Evolutionary conservation across 35 echinoderm and acorn worm genomes (phyloP).

Genomic region (Lytechinus pictus): DNA sequence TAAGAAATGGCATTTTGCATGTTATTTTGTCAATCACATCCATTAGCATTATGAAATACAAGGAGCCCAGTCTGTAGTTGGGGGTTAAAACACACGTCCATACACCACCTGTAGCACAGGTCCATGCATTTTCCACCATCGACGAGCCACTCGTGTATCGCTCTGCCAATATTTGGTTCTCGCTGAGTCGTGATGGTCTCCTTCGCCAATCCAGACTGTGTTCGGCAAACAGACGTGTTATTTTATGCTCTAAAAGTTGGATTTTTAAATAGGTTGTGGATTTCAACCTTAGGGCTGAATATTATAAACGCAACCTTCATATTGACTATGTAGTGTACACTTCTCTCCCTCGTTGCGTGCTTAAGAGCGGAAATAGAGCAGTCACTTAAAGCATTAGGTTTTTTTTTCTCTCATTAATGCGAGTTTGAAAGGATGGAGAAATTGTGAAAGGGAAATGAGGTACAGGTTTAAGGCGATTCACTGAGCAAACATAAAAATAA

Average conservation of each 20-base stretch:
- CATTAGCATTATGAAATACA: not conserved
- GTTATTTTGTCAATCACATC: not conserved
- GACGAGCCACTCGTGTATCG: not conserved
- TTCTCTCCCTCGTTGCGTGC: not conserved
- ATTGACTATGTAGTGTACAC: not conserved
- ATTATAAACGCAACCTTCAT: not conserved
- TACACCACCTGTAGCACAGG: not conserved
- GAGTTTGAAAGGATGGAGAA: not conserved
- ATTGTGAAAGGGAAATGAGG: not conserved
- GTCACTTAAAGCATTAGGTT: not conserved
- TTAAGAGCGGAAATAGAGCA: not conserved
- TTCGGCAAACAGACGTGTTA: not conserved
- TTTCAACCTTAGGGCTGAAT: not conserved
- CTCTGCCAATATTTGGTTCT: constrained; percentile 10
- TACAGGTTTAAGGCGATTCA: not conserved
- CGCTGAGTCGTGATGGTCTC: not conserved
- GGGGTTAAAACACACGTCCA: not conserved
- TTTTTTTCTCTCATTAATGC: not conserved
- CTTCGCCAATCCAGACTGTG: not conserved
- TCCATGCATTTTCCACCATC: not conserved
- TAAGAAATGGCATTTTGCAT: not conserved
- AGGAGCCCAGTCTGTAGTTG: not conserved
- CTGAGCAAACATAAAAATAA: not conserved
- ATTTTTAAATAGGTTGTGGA: constrained; percentile 10
- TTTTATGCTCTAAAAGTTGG: constrained; percentile 1